Base-by-base conservation (phyloP, 1,140 invertebrate species). In the Adoxophyes honmai region DNA sequence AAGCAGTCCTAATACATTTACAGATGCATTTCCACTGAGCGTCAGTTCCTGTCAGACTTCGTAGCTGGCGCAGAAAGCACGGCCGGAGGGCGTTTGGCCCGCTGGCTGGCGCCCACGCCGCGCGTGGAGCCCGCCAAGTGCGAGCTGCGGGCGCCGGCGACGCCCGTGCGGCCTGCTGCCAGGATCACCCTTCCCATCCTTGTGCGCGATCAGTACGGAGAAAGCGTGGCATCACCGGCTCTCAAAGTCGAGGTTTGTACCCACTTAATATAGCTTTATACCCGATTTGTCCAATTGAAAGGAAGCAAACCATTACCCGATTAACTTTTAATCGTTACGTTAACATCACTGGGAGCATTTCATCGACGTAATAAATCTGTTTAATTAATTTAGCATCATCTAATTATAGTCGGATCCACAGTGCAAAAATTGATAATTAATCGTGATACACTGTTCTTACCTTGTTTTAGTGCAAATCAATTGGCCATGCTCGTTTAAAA, bases 1-100 rank as follows among this genome's bases (percentile, higher is more conserved):
- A n/a, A n/a, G n/a, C n/a, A n/a, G n/a, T n/a, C n/a, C n/a, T n/a
- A n/a, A n/a, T 28, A 28, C 6, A 52, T 72, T 52, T 37, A 51
- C 71, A 88, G 85, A 39, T 74, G 68, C 18, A 58, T 75, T 7
- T 81, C 96, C 16, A 97, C 98, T 86, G 97, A 98, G 77, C 92
- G 96, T n/a, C 92, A 97, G 44, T 99, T 99, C 81, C 92, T 99
- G 10, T 93, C 95, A 42, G 98, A 99, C 83, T 97, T 99, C 71
- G 96, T 99, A 11, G 91, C 93, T 6, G 96, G 96, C 57, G 93
- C 93, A 0, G 91, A 94, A 8, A 96, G 95, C 1, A 97, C 97
- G 0, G 96, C 96, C 62, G 98, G 98, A 0, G 97, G 97, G 21
- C 91, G 97, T 53, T 88, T 99, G 52, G 97, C 97, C 0, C 93